phyloP scores from a whole-genome alignment of 2,888 invertebrate species.

The Acheta domesticus region DNA sequence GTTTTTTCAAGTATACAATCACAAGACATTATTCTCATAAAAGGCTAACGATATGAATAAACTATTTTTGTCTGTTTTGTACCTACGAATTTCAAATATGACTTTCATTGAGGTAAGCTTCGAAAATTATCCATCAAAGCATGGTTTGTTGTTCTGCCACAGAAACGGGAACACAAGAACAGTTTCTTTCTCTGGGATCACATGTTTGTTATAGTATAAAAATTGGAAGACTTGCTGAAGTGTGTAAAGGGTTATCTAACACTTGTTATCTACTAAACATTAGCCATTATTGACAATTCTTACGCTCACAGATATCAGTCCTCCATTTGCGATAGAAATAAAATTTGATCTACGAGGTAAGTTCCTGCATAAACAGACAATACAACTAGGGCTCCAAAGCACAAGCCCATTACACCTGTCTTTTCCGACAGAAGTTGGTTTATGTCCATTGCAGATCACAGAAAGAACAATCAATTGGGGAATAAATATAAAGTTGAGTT shows the following conservation, averaged over 20 bases:
- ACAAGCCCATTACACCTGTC: too few relatives aligned
- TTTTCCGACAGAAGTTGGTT: too few relatives aligned
- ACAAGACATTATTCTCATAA: conserved; percentile 26
- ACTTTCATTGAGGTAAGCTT: conserved; percentile 4
- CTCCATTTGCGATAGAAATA: background rate
- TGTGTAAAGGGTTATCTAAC: background rate
- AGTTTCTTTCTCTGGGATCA: background rate
- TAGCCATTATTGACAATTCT: background rate
- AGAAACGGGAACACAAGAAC: background rate
- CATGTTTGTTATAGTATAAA: conserved; percentile 1
- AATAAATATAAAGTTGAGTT: too few relatives aligned
- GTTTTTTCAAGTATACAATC: conserved; percentile 26
- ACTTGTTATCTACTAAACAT: background rate
- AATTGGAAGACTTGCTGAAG: conserved; percentile 10
- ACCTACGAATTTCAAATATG: conserved; percentile 18
- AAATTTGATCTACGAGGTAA: too few relatives aligned
- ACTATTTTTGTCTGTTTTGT: conserved; percentile 18
- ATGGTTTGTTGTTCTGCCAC: conserved; percentile 9
- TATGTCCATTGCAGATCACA: too few relatives aligned
- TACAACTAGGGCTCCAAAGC: too few relatives aligned
- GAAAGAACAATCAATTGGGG: too few relatives aligned
- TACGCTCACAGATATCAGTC: background rate
- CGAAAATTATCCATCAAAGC: conserved; percentile 18
- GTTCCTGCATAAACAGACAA: too few relatives aligned
- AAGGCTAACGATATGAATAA: conserved; percentile 18